Evolutionary conservation across 1,140 invertebrate genomes (phyloP).

Genomic region (Cardiocondyla obscurior): DNA sequence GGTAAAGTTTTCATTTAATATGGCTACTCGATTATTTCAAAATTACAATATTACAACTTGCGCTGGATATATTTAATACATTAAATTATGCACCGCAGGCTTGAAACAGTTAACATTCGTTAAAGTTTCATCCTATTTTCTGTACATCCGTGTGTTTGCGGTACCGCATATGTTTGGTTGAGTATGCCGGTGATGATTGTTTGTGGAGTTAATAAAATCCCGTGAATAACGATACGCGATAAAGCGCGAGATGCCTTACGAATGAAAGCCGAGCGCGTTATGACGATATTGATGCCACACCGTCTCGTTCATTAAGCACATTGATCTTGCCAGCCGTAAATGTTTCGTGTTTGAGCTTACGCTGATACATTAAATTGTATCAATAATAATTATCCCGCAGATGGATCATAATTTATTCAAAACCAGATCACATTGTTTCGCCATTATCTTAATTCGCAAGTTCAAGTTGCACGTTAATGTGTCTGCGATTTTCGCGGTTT

Average conservation of each 20-base stretch:
- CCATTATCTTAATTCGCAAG: not conserved
- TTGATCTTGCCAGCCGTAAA: constrained; percentile 4
- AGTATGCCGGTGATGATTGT: not conserved
- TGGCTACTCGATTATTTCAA: constrained; percentile 10
- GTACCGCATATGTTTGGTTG: not conserved
- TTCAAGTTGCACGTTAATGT: not conserved
- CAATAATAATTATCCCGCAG: constrained; percentile 29
- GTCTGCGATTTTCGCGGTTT: not conserved
- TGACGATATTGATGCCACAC: not conserved
- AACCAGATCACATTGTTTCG: not conserved
- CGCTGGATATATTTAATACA: constrained; percentile 6
- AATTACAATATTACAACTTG: constrained; percentile 10
- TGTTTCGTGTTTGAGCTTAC: constrained; percentile 36
- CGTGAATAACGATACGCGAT: not conserved
- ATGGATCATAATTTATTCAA: not conserved
- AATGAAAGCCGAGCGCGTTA: constrained; percentile 3
- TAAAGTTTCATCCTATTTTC: constrained; percentile 26
- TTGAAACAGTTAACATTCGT: constrained; percentile 17
- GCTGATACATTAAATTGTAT: constrained; percentile 1
- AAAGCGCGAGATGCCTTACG: constrained; percentile 7
- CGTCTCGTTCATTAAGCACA: not conserved
- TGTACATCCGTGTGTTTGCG: not conserved
- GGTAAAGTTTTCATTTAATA: constrained; percentile 19
- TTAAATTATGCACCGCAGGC: constrained; percentile 14
- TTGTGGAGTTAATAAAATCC: constrained; percentile 24